Evolutionary conservation across 2,888 invertebrate genomes (phyloP).

Genomic region (Thera obeliscata): DNA sequence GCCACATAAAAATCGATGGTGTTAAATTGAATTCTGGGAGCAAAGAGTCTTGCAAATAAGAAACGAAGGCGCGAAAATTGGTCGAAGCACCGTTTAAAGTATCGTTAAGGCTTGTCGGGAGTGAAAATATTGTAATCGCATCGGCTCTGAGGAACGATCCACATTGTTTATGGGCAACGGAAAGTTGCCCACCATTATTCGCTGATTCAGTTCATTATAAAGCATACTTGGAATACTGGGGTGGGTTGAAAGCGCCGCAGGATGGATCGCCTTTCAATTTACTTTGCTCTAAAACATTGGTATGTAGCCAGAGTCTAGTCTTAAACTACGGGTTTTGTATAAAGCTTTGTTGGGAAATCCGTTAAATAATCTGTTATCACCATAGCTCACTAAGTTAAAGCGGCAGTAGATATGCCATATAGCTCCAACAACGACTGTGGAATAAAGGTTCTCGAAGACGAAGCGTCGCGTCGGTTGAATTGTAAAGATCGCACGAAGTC

Average conservation of each 20-base stretch:
- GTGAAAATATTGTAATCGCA: conserved; percentile 78
- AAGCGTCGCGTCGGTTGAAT: too few relatives aligned
- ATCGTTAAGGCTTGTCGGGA: conserved; percentile 75
- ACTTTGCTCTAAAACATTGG: conserved; percentile 8
- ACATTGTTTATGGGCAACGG: conserved; percentile 71
- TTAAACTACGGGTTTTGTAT: too few relatives aligned
- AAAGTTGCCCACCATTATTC: conserved; percentile 62
- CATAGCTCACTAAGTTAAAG: too few relatives aligned
- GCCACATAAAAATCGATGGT: conserved; percentile 75
- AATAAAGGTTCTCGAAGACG: too few relatives aligned
- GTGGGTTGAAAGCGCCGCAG: conserved; percentile 44
- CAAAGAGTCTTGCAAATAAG: conserved; percentile 69
- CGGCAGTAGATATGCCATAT: too few relatives aligned
- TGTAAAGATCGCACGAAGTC: too few relatives aligned
- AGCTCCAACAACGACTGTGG: too few relatives aligned
- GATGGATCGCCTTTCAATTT: conserved; percentile 37
- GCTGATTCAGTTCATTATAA: conserved; percentile 59
- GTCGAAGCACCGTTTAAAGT: conserved; percentile 75
- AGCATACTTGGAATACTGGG: conserved; percentile 55
- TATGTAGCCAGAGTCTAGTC: background rate
- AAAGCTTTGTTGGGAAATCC: too few relatives aligned
- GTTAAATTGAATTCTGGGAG: conserved; percentile 82
- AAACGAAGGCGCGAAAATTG: conserved; percentile 80
- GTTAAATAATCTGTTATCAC: too few relatives aligned
- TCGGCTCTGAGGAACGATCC: conserved; percentile 48